Base-by-base conservation (phyloP, 1,140 invertebrate species). In the Drepana arcuata region DNA sequence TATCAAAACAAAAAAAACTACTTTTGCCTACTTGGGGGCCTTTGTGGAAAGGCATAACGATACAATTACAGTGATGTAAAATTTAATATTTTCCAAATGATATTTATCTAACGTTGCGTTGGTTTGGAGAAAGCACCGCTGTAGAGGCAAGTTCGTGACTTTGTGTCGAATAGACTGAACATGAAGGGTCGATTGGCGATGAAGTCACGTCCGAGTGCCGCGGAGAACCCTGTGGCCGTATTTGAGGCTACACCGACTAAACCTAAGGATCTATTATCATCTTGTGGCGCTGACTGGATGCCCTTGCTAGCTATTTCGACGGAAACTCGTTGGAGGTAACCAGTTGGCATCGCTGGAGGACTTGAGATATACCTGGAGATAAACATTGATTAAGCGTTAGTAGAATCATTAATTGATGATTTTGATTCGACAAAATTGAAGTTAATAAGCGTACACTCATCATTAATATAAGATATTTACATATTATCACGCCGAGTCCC, bases 151-250 rank as follows among this genome's bases (percentile, higher is more conserved):
- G 39, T 43, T 1, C 13, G 16, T 1, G 36, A 37, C 1, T 41
- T 25, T 2, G 28, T 12, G 15, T 53, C 49, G 9, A 48, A 42
- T 0, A 47, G 10, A 0, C 16, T 41, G 7, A 41, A 48, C n/a
- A 44, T 21, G 16, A 53, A 48, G 4, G 49, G 44, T 16, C 37
- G 40, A 16, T 53, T 36, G 6, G 37, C 44, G 1, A 38, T 31
- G 29, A 48, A 53, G 5, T 40, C 43, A 1, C 30, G 14, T 3
- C 40, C 42, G 7, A 45, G 16, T 0, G 12, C 27, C 2, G 11
- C 13, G 0, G 34, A 37, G 0, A 41, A 10, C 9, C 21, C 42
- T 4, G 34, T 34, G 0, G 12, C 33, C 24, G 24, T 6, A 3
- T n/a, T 2, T 4, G 24, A 4, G 4, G 24, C 6, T 2, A 26